Conservation (phyloP, 2,888 invertebrate genomes). For the Tachina grossa region DNA sequence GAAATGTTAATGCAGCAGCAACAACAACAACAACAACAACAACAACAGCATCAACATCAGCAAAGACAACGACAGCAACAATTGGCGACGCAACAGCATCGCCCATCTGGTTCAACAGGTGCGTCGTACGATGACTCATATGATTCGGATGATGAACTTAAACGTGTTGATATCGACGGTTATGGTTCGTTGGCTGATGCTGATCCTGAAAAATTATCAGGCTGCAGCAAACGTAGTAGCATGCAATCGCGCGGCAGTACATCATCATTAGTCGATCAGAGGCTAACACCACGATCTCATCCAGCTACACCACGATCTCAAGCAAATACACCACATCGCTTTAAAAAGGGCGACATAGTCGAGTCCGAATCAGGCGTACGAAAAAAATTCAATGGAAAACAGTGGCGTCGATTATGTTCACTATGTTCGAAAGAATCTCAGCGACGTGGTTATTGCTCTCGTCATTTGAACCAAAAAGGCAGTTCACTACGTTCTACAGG, state of each 20-base stretch:
- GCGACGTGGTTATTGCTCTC: conserved; percentile 96
- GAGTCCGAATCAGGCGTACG: conserved; percentile 89
- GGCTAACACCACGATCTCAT: conserved; percentile 94
- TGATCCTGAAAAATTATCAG: conserved; percentile 88
- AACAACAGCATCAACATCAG: conserved; percentile 59
- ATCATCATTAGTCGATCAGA: conserved; percentile 91
- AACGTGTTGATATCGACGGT: conserved; percentile 89
- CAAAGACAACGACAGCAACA: conserved; percentile 60
- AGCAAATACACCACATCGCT: conserved; percentile 96
- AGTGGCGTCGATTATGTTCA: conserved; percentile 98
- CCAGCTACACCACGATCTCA: conserved; percentile 96
- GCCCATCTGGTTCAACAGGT: conserved; percentile 79
- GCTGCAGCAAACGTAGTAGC: conserved; percentile 94
- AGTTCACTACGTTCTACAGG: conserved; percentile 82
- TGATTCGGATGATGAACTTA: conserved; percentile 95
- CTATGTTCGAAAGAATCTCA: conserved; percentile 99
- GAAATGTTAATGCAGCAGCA: conserved; percentile 58
- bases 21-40: conserved; percentile 42
- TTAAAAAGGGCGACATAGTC: conserved; percentile 97
- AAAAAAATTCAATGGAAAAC: conserved; percentile 99
- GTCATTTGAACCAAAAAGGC: conserved; percentile 96
- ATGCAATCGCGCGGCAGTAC: conserved; percentile 96
- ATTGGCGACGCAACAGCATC: conserved; percentile 43
- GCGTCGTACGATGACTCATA: conserved; percentile 88
- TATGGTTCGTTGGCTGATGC: conserved; percentile 86